Conservation (phyloP, 2,888 invertebrate species). For the Junonia oenone region DNA sequence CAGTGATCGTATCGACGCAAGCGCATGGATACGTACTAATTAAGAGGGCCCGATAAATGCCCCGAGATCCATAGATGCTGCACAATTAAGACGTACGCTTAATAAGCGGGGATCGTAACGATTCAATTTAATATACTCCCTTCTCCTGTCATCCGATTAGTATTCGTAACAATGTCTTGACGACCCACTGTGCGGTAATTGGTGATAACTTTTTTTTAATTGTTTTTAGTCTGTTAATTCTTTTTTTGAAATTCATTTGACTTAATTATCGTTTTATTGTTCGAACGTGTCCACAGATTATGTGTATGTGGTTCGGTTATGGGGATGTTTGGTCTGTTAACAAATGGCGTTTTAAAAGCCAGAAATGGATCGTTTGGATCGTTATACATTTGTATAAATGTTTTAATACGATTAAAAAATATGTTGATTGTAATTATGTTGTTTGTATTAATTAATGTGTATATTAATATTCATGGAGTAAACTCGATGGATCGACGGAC, state of each 20-base stretch:
- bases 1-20: conserved; percentile 60
- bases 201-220: conserved; percentile 60
- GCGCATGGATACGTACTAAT: conserved; percentile 69
- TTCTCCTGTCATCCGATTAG: conserved; percentile 50
- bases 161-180: conserved; percentile 56
- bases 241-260: conserved; percentile 8
- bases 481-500: background rate
- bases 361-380: background rate
- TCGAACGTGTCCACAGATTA: conserved; percentile 10
- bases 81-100: conserved; percentile 62
- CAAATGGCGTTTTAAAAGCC: background rate
- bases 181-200: conserved; percentile 60
- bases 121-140: conserved; percentile 57
- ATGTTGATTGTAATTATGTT: conserved; percentile 1
- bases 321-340: background rate
- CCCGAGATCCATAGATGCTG: conserved; percentile 41
- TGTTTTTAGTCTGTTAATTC: conserved; percentile 20
- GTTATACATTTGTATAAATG: background rate
- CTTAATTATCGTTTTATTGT: conserved; percentile 14
- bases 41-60: conserved; percentile 55
- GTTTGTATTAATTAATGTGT: background rate
- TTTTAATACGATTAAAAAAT: background rate
- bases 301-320: background rate
- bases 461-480: background rate
- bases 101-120: conserved; percentile 48